Evolutionary conservation across 1,140 invertebrate species (phyloP).

Genomic region (Eubasilissa regina): DNA sequence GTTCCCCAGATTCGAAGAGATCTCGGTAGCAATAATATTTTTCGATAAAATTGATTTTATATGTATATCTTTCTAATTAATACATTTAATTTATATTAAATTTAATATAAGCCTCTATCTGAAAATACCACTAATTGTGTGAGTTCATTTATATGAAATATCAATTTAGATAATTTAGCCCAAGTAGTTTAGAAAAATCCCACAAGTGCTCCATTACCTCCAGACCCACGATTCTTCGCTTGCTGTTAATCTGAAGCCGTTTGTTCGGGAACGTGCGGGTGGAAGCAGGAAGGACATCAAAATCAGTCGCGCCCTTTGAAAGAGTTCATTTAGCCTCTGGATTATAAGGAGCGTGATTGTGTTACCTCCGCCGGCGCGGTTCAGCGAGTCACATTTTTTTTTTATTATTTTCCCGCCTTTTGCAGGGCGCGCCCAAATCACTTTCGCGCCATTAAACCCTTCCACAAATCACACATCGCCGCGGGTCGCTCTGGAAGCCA

Average conservation of each 20-base stretch:
- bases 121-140: neutral
- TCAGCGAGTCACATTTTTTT: slow-evolving; percentile 50
- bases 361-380: slow-evolving; percentile 45
- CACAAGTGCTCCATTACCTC: no score
- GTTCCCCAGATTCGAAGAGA: no score
- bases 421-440: slow-evolving; percentile 50
- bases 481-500: slow-evolving; percentile 15
- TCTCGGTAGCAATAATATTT: no score
- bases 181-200: no score
- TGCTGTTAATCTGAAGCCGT: no score
- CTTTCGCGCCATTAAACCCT: slow-evolving; percentile 54
- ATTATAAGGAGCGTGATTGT: slow-evolving; percentile 50
- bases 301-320: slow-evolving; percentile 15
- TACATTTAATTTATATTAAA: no score
- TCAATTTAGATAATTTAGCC: no score
- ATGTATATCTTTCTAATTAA: no score
- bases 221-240: no score
- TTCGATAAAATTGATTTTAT: no score
- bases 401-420: slow-evolving; percentile 33
- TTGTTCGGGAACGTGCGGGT: no score
- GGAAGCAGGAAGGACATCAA: slow-evolving; percentile 14
- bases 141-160: no score
- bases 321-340: slow-evolving; percentile 28
- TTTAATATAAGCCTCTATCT: neutral
- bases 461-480: slow-evolving; percentile 56